phyloP scores from a whole-genome alignment of 1,140 invertebrate genomes.

The Phocides pigmalion region DNA sequence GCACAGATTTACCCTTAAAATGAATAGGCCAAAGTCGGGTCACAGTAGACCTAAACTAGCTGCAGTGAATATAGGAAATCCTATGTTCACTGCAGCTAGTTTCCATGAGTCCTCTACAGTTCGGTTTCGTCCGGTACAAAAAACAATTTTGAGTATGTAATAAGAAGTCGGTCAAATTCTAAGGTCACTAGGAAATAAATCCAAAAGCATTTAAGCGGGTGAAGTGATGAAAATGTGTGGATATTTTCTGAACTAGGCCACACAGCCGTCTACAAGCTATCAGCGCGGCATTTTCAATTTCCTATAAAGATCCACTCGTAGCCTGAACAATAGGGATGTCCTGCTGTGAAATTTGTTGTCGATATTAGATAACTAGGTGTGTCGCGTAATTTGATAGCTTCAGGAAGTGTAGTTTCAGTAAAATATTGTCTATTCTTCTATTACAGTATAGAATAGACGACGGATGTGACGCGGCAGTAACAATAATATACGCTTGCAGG shows the following conservation, averaged over 20 bases:
- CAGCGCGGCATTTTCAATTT: constrained; percentile 21
- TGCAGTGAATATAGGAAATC: too few relatives aligned
- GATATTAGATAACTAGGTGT: neutral
- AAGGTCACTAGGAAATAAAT: neutral
- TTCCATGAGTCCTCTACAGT: too few relatives aligned
- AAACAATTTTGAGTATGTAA: neutral
- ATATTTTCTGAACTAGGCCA: constrained; percentile 21
- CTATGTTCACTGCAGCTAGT: too few relatives aligned
- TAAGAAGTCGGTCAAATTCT: neutral
- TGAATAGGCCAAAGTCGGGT: too few relatives aligned
- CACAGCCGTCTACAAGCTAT: constrained; percentile 16
- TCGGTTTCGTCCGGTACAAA: too few relatives aligned
- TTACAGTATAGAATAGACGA: too few relatives aligned
- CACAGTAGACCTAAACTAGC: too few relatives aligned
- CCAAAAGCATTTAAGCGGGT: neutral
- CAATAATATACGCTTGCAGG: too few relatives aligned
- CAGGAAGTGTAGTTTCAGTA: too few relatives aligned
- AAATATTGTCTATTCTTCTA: too few relatives aligned
- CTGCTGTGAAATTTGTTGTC: constrained; percentile 16
- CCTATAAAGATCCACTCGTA: constrained; percentile 16
- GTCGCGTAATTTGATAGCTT: neutral
- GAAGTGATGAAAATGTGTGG: constrained; percentile 21
- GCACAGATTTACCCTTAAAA: too few relatives aligned
- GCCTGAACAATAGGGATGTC: neutral
- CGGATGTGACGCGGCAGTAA: too few relatives aligned